Evolutionary conservation across 1,140 invertebrate species (phyloP).

Genomic region (Caerostris darwini): DNA sequence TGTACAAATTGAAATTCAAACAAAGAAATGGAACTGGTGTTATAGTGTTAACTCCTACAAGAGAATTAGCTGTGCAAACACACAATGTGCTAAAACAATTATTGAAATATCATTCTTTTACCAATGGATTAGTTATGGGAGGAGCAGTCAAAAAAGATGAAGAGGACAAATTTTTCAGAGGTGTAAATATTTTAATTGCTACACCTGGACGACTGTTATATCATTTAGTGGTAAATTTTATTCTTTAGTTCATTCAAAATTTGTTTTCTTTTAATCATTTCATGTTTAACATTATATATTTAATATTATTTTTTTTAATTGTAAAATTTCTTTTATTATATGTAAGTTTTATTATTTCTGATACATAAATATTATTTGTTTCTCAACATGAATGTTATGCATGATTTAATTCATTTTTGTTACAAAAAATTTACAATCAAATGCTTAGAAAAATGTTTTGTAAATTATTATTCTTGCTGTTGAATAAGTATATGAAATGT

Average conservation of each 20-base stretch:
- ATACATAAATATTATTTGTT: too few species aligned
- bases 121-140: conserved; percentile 92
- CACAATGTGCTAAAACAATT: conserved; percentile 97
- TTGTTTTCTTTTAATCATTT: not conserved
- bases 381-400: too few species aligned
- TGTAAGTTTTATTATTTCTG: not conserved
- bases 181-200: conserved; percentile 97
- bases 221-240: conserved; percentile 89
- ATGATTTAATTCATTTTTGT: too few species aligned
- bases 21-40: conserved; percentile 97
- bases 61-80: conserved; percentile 99
- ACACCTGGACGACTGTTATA: conserved; percentile 98
- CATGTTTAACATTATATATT: not conserved
- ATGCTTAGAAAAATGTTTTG: too few species aligned
- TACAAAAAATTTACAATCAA: too few species aligned
- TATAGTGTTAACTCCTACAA: conserved; percentile 97
- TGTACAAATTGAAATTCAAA: conserved; percentile 90
- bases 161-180: conserved; percentile 95
- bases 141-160: conserved; percentile 96
- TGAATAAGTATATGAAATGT: too few species aligned
- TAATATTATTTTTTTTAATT: not conserved
- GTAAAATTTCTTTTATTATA: conserved; percentile 69
- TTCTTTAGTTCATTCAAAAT: not conserved
- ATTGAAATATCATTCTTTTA: conserved; percentile 88
- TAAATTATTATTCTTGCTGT: too few species aligned